Evolutionary conservation across 2,113 vertebrate genomes (phyloP).

Genomic region (Triplophysa siluroides): DNA sequence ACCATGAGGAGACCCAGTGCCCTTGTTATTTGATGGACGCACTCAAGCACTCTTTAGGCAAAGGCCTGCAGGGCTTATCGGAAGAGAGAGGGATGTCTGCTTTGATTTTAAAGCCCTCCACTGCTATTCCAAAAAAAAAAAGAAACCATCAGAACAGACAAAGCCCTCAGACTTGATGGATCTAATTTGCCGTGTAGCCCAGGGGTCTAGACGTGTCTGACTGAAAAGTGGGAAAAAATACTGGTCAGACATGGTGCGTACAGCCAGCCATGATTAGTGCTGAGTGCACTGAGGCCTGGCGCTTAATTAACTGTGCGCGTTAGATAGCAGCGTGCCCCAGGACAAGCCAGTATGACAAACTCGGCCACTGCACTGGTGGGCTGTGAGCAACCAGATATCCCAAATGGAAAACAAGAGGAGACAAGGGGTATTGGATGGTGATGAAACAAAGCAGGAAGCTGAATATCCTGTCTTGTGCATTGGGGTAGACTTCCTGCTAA

Average conservation of each 20-base stretch:
- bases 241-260: slow-evolving; percentile 43
- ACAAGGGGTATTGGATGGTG: slow-evolving; percentile 22
- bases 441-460: slow-evolving; percentile 44
- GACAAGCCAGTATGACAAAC: slow-evolving; percentile 29
- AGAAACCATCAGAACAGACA: slow-evolving; percentile 19
- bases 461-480: slow-evolving; percentile 38
- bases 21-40: slow-evolving; percentile 36
- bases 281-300: slow-evolving; percentile 31
- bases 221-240: slow-evolving; percentile 7
- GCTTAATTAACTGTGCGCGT: slow-evolving; percentile 51
- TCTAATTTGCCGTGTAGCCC: slow-evolving; percentile 47
- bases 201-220: slow-evolving; percentile 46
- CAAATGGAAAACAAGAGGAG: slow-evolving; percentile 33
- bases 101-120: slow-evolving; percentile 26
- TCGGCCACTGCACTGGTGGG: slow-evolving; percentile 36
- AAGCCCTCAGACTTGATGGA: slow-evolving; percentile 42
- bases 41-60: slow-evolving; percentile 21
- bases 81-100: background rate
- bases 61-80: slow-evolving; percentile 25
- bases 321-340: slow-evolving; percentile 22
- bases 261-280: slow-evolving; percentile 51
- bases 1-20: slow-evolving; percentile 38
- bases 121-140: slow-evolving; percentile 1
- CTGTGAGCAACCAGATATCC: slow-evolving; percentile 28
- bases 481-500: slow-evolving; percentile 35